Base-by-base conservation (phyloP, 2,888 invertebrate genomes). In the Caenorhabditis angaria region DNA sequence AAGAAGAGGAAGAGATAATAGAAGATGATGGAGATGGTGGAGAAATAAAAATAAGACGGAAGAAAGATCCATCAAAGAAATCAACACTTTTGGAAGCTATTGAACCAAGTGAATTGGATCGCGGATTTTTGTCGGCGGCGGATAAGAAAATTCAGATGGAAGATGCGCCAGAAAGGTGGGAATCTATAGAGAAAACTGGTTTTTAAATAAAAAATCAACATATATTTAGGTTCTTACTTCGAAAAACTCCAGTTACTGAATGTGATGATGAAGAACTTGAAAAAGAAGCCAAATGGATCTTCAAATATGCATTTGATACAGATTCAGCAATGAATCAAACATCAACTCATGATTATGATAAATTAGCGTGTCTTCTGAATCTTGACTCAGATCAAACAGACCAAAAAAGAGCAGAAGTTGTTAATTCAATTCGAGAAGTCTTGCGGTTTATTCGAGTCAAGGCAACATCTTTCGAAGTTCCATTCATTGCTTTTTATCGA, bases 201-300 rank as follows among this genome's bases (percentile, higher is more conserved):
- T 56, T 25, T 56, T 10, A 24, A 20, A 12, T 50, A 20, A 32
- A 59, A 59, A 35, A 59, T 10, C 35, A 59, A 14, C 12, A 51
- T 60, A 20, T 6, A 14, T 41, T 22, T 47, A 63, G 76, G 41
- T 80, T 80, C 70, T 72, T 76, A 60, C 54, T 82, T n/a, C 79
- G 87, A 12, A 69, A 72, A 25, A 79, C 83, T 14, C 85, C 84
- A 2, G 83, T 87, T 10, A 80, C 81, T 0, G 83, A 83, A 54
- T 78, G 76, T 8, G 82, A 84, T 20, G 83, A 83, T 12, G 92
- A 92, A 0, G 97, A 99, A 88, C 88, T 97, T 50, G 93, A 94
- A 61, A 93, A 94, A 63, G 99, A 99, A 88, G 94, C 97, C 0
- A 93, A 95, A 83, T 99, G 99, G 99, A 96, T 99, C 77, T 95